Conservation (phyloP, 2,113 vertebrate species). For the Craseonycteris thonglongyai region DNA sequence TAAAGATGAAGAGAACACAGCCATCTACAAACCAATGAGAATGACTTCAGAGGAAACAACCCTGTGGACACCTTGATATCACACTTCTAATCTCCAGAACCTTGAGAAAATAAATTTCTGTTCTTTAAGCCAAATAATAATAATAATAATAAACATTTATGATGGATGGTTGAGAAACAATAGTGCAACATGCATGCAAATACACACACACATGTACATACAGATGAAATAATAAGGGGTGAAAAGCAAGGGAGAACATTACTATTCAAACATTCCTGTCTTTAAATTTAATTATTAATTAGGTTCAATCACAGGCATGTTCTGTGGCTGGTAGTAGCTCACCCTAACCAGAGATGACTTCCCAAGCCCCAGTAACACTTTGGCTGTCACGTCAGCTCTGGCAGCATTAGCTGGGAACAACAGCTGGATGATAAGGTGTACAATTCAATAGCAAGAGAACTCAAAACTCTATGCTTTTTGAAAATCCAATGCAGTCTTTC, state of each 20-base stretch:
- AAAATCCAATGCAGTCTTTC: background rate
- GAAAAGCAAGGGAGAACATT: background rate
- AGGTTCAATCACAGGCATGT: background rate
- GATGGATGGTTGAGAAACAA: background rate
- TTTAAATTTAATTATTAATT: background rate
- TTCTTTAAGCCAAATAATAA: too few relatives aligned
- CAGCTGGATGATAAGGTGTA: background rate
- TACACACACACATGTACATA: background rate
- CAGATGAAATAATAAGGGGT: background rate
- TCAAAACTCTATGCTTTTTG: background rate
- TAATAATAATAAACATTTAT: too few relatives aligned
- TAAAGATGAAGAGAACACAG: too few relatives aligned
- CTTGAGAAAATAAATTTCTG: too few relatives aligned
- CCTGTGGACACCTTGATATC: too few relatives aligned
- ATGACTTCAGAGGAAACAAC: too few relatives aligned
- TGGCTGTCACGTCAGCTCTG: background rate
- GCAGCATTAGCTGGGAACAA: background rate
- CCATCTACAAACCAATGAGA: too few relatives aligned
- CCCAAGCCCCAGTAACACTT: background rate
- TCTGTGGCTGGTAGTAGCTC: background rate
- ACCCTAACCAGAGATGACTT: conserved; percentile 17
- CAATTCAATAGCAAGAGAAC: background rate
- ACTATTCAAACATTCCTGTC: background rate
- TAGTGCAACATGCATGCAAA: background rate
- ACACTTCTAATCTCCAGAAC: too few relatives aligned